phyloP scores from a whole-genome alignment of 2,888 invertebrate genomes.

The Ichneumon xanthorius region DNA sequence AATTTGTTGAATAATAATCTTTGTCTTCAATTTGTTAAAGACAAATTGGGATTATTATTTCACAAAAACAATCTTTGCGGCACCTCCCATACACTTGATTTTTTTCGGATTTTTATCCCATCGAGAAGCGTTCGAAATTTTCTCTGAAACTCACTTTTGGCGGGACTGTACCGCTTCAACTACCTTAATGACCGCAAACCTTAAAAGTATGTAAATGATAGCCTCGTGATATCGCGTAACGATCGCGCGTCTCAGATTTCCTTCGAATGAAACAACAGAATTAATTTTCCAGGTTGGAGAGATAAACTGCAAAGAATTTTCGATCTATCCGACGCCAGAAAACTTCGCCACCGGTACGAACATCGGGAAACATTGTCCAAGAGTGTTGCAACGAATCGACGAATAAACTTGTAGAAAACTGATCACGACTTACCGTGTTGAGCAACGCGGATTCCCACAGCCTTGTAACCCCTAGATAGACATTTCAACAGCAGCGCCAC shows the following conservation, averaged over 20 bases:
- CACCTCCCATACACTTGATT: too few relatives aligned
- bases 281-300: conserved; percentile 20
- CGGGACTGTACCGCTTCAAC: too few relatives aligned
- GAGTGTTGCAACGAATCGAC: neutral
- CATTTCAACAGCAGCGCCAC: neutral
- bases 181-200: neutral
- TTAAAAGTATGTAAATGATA: neutral
- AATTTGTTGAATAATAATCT: too few relatives aligned
- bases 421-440: neutral
- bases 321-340: conserved; percentile 23
- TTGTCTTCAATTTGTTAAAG: too few relatives aligned
- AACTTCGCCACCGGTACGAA: conserved; percentile 21
- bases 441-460: conserved; percentile 19
- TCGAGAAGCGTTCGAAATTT: too few relatives aligned
- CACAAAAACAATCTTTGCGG: too few relatives aligned
- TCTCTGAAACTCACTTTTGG: too few relatives aligned
- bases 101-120: too few relatives aligned
- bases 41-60: too few relatives aligned
- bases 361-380: conserved; percentile 16
- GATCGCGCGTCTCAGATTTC: neutral
- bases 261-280: neutral
- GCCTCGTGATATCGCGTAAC: neutral
- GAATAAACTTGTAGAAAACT: neutral
- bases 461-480: neutral
- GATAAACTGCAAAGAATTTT: neutral